Conservation (phyloP, 2,888 invertebrate species). For the Eristalis arbustorum region DNA sequence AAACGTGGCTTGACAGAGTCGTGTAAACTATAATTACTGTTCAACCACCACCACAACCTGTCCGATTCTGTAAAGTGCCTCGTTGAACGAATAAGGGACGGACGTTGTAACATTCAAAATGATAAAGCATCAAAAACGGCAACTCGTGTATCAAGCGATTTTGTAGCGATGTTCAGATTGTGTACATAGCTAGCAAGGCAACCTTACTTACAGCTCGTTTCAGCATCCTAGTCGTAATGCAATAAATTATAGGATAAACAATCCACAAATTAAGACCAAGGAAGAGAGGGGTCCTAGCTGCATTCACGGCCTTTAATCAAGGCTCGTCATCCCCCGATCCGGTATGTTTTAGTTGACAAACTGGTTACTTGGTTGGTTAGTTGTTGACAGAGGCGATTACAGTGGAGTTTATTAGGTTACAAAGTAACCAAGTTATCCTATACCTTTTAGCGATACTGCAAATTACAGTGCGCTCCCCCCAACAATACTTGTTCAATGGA, state of each 20-base stretch:
- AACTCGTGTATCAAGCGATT: neutral
- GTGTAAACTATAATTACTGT: neutral
- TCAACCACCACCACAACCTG: neutral
- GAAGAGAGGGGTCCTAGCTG: neutral
- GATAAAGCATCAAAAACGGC: neutral
- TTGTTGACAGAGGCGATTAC: conserved; percentile 12
- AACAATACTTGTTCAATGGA: neutral
- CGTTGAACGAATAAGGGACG: neutral
- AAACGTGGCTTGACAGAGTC: neutral
- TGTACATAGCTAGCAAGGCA: neutral
- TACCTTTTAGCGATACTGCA: neutral
- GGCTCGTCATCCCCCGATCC: neutral
- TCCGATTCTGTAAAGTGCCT: too few species aligned
- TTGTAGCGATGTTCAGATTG: conserved; percentile 7
- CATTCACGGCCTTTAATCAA: conserved; percentile 11
- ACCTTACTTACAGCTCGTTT: neutral
- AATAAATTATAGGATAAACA: conserved; percentile 43
- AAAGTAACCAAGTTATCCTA: conserved; percentile 29
- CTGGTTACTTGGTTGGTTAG: neutral
- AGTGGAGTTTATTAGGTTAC: conserved; percentile 35
- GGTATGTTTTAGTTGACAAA: neutral
- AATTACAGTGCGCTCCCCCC: neutral
- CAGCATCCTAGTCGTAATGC: conserved; percentile 9
- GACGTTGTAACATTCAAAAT: too few species aligned
- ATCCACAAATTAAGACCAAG: conserved; percentile 14